Base-by-base conservation (phyloP, 2,113 vertebrate genomes). In the Daubentonia madagascariensis region DNA sequence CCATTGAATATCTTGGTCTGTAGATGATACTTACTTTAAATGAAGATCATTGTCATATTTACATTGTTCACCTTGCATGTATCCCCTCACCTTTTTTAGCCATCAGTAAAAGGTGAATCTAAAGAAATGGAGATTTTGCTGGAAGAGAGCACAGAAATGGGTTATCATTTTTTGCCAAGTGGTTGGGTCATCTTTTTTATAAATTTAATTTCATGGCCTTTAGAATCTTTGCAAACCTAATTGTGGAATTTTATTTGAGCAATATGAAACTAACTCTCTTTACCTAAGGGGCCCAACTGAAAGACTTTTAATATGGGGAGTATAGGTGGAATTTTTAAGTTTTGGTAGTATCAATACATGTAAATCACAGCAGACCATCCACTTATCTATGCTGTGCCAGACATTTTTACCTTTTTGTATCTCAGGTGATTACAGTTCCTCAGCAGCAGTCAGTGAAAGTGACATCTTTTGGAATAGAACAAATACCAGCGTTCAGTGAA, bases 351-450 rank as follows among this genome's bases (percentile, higher is more conserved):
- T 40, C 1, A 28, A 30, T 83, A 68, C 35, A 28, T 91, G 32
- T 68, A 70, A 18, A 79, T 93, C 32, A 63, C 30, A 89, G 72
- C 40, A 92, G 59, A 93, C n/a, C 28, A 83, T 96, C 54, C 25
- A 89, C 25, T 88, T 93, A 22, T 88, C 72, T 91, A 1, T 92
- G 32, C 52, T 91, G 45, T 91, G 40, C 68, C 67, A 97, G 76
- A 87, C 76, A 96, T 30, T 61, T 91, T 90, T 94, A 59, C 76
- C 54, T 96, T 70, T 97, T 93, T 97, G n/a, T 96, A 14, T 76
- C 94, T 92, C 97, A 99, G 99, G 99, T 99, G 92, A 99, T 99
- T 85, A 98, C 99, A 32, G 99, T 99, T 81, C 97, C 98, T 61
- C 99, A 99, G 86, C 98, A 98, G 80, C 92, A 94, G 43, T 45